Conservation (phyloP, 1,140 invertebrate genomes). For the Papilio helenus region DNA sequence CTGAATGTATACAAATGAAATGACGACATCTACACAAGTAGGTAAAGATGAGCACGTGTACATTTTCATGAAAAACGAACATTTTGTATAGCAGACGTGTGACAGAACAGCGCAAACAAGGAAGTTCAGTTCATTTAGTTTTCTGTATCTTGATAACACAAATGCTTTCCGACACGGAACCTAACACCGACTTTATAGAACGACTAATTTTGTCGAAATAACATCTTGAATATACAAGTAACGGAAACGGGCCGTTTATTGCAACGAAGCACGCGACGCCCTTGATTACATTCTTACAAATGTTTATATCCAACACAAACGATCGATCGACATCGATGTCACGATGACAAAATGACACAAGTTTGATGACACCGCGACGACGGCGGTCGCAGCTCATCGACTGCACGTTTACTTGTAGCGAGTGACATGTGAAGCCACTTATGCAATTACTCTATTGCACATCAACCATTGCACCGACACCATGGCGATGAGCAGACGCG, state of each 20-base stretch:
- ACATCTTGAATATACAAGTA: background rate
- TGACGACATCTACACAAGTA: too few species aligned
- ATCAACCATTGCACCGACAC: background rate
- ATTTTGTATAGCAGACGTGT: background rate
- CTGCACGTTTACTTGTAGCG: background rate
- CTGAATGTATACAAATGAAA: too few species aligned
- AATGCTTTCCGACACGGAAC: background rate
- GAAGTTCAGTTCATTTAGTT: background rate
- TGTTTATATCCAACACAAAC: background rate
- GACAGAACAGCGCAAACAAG: background rate
- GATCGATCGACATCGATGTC: background rate
- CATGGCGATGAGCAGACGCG: background rate
- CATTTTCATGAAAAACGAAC: background rate
- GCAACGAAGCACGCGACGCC: background rate
- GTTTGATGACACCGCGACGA: background rate
- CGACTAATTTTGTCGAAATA: constrained; percentile 13
- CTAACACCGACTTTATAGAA: background rate
- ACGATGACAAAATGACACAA: background rate
- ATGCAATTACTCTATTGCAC: background rate
- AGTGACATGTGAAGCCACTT: background rate
- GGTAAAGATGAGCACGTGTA: background rate
- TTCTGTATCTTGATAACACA: constrained; percentile 18
- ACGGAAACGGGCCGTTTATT: background rate
- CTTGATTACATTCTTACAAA: background rate
- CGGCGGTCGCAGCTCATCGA: background rate